Base-by-base conservation (phyloP, 1,140 invertebrate species). In the Drosophila nigrodunni region DNA sequence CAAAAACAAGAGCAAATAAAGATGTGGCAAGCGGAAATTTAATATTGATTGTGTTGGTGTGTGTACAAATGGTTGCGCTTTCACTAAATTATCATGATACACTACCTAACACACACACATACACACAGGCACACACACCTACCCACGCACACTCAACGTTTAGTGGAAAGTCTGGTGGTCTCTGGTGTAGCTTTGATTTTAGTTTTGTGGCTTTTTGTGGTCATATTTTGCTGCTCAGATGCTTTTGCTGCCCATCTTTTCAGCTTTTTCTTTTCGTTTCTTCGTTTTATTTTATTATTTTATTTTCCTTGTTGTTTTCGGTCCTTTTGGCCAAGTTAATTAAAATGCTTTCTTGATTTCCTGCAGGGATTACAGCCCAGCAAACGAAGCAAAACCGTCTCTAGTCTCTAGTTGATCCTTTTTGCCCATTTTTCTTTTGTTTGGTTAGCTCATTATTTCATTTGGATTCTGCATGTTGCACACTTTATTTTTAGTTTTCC, bases 321-420 rank as follows among this genome's bases (percentile, higher is more conserved):
- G 64, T 82, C 54, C 68, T 82, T 59, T 73, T 73, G 64, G 73
- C 77, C 49, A 88, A 87, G 83, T 87, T 87, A 88, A 87, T 87
- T 87, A 87, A 87, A 87, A 87, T 87, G 77, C 72, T 82, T 87
- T 76, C 82, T 79, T 87, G 82, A 87, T 87, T 87, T 87, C 82
- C 82, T 87, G 75, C 86, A 87, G 82, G 82, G 83, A 87, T 87
- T 87, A 82, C 83, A 75, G 69, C 30, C 25, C n/a, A 55, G 13
- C 64, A n/a, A 58, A 39, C 18, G 25, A 30, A 30, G 25, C 25
- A 30, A 30, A 30, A 30, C 25, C 25, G 25, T 30, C 25, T 30
- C 44, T 13, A 59, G 39, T 46, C 57, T 46, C 57, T 6, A 13
- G 21, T 59, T 59, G 41, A 59, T 41, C 55, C n/a, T 39, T 65